Evolutionary conservation across 2,797 vertebrate species (phyloP).

Genomic region (Pempheris klunzingeri): DNA sequence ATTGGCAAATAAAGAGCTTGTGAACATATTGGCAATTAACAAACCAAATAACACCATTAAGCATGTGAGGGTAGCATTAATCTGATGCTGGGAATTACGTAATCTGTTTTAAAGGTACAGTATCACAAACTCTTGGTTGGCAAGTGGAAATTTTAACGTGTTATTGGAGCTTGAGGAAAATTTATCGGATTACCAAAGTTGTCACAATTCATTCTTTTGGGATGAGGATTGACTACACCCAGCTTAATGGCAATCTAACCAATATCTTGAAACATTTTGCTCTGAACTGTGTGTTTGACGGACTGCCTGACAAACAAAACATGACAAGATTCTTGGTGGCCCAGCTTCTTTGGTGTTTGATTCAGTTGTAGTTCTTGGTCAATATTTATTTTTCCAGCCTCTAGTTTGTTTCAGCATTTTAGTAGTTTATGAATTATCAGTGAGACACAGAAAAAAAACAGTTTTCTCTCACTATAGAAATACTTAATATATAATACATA

Average conservation of each 20-base stretch:
- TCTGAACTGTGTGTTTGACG: background rate
- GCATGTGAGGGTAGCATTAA: background rate
- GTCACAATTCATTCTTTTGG: background rate
- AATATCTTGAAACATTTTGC: background rate
- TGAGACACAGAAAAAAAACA: too few species aligned
- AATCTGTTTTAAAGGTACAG: background rate
- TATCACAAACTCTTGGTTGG: background rate
- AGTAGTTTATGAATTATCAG: too few species aligned
- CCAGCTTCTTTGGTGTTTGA: too few species aligned
- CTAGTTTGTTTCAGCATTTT: background rate
- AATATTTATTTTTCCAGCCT: background rate
- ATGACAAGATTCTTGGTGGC: too few species aligned
- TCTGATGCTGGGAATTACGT: background rate
- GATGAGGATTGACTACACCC: background rate
- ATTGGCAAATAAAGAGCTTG: background rate
- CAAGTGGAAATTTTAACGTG: background rate
- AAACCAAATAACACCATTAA: background rate
- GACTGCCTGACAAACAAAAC: rapidly evolving
- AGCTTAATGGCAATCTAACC: background rate
- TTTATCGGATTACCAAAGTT: background rate
- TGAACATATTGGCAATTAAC: background rate
- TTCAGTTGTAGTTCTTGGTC: background rate
- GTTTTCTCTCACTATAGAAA: background rate
- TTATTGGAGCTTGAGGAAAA: background rate
- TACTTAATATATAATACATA: background rate